Evolutionary conservation across 2,888 invertebrate species (phyloP).

Genomic region (Andrena haemorrhoa): DNA sequence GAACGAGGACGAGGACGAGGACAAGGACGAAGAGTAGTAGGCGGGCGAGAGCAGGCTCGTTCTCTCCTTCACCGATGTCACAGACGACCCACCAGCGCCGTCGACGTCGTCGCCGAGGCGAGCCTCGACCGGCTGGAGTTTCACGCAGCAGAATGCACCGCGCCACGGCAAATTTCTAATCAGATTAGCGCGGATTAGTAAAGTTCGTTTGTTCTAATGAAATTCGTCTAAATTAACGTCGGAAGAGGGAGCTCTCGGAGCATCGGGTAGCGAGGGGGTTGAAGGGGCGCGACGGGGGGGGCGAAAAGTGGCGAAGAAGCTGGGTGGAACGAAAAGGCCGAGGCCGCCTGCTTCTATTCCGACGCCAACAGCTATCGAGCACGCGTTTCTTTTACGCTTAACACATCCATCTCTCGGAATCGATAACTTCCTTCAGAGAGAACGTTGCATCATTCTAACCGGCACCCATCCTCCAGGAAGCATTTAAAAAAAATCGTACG

Average conservation of each 20-base stretch:
- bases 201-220: slow-evolving; percentile 85
- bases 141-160: slow-evolving; percentile 78
- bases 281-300: slow-evolving; percentile 4
- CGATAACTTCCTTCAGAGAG: too few species aligned
- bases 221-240: slow-evolving; percentile 85
- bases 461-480: too few species aligned
- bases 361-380: too few species aligned
- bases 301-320: slow-evolving; percentile 20
- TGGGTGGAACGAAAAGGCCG: background rate
- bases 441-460: too few species aligned
- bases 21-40: slow-evolving; percentile 32
- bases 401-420: too few species aligned
- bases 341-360: background rate
- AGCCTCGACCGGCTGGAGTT: slow-evolving; percentile 70
- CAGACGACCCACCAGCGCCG: slow-evolving; percentile 50
- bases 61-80: slow-evolving; percentile 55
- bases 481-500: too few species aligned
- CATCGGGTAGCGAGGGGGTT: slow-evolving; percentile 28
- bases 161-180: slow-evolving; percentile 84
- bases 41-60: slow-evolving; percentile 36
- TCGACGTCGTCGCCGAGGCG: slow-evolving; percentile 59
- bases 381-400: too few species aligned
- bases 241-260: slow-evolving; percentile 67
- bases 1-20: slow-evolving; percentile 54
- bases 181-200: slow-evolving; percentile 84